Percentiles rank a stretch among this genome's conserved stretches.
These are phyloP conservation scores for Epicampocera succincta DNA, from an alignment of 2,888 invertebrate genomes.

Conservation along the genomic window DNA sequence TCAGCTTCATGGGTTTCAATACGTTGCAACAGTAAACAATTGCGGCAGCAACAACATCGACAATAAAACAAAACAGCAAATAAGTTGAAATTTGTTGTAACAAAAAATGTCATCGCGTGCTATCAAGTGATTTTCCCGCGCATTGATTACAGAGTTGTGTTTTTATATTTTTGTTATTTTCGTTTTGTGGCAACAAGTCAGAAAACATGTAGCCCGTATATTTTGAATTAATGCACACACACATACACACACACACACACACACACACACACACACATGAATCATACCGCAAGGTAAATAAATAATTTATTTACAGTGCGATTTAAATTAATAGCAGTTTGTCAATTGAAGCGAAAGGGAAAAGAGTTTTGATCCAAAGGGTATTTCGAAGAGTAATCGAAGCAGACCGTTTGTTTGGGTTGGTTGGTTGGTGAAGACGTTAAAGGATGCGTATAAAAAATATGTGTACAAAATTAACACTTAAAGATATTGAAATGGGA, in stretches of 20 bases:
- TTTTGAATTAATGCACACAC: constrained; percentile 34
- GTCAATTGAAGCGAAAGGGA: background rate
- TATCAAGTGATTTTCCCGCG: constrained; percentile 77
- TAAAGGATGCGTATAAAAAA: no score
- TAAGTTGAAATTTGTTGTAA: constrained; percentile 53
- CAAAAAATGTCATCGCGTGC: constrained; percentile 78
- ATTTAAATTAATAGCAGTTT: background rate
- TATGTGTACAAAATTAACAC: no score
- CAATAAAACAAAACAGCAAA: constrained; percentile 39
- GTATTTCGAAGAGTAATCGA: no score
- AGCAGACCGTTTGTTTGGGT: no score
- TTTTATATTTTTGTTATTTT: constrained; percentile 20
- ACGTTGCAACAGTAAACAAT: constrained; percentile 10
- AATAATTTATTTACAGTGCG: background rate
- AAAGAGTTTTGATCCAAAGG: no score
- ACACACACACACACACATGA: background rate
- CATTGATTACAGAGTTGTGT: constrained; percentile 73
- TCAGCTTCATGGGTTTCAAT: constrained; percentile 58
- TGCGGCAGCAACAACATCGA: constrained; percentile 23
- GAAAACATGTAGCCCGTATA: constrained; percentile 46
- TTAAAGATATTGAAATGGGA: no score
- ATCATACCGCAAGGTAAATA: constrained; percentile 1
- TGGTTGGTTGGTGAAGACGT: no score
- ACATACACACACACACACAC: background rate
- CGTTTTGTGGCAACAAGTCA: constrained; percentile 66